Base-by-base conservation (phyloP, 2,888 invertebrate species). In the Ctenicera cuprea region DNA sequence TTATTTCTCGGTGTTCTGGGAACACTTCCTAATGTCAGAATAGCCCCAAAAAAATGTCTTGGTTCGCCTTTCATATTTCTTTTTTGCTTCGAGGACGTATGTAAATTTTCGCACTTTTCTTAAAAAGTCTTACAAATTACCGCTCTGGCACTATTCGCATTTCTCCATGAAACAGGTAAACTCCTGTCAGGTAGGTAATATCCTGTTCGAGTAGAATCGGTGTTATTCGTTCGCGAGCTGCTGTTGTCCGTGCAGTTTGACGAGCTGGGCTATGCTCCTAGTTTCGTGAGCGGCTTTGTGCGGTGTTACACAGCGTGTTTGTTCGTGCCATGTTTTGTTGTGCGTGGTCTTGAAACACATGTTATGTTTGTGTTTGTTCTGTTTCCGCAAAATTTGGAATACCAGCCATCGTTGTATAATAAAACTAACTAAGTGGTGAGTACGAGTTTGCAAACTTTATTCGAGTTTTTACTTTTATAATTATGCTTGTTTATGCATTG, bases 261-360 rank as follows among this genome's bases (percentile, higher is more conserved):
- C 61, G 48, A 61, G 54, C 72, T 52, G 50, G 62, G 63, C 52
- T 57, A 45, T 52, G 38, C 37, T 50, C 65, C 59, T 67, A 76
- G 76, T 76, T 67, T 71, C 63, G 76, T 68, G 76, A 76, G 76
- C 66, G 74, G 59, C 64, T 62, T 64, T 22, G 63, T 22, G 45
- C 43, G 16, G 64, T 65, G 62, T 64, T 33, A 41, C 30, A 41
- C 41, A 22, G 16, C 16, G 59, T 38, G 69, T 67, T 66, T 45
- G 70, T 66, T 66, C 22, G 67, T 71, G 76, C 52, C 62, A 43
- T 65, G 70, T 70, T 71, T 68, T 61, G 41, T 64, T 74, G 74
- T 76, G 74, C 76, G 76, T 76, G 76, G 50, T 66, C 50, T 52
- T 57, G 57, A 69, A 50, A 66, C 73, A 70, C 73, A 73, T 76